Evolutionary conservation across 2,797 vertebrate species (phyloP), one percentile per base, ranked within the genome.

Genomic region (Urocyon cinereoargenteus): DNA sequence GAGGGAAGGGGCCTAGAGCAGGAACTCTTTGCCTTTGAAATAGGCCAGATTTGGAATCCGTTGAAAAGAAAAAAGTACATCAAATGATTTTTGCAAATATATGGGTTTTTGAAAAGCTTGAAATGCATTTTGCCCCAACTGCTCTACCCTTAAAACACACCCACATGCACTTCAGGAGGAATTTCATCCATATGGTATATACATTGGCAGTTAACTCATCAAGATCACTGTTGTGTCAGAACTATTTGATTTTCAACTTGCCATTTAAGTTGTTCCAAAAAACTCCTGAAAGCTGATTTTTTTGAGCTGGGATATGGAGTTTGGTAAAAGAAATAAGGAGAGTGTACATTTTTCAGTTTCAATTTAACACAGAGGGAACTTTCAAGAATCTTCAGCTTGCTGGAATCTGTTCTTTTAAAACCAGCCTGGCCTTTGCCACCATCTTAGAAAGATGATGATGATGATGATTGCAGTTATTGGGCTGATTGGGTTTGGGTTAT

Each of bases 241-340:
- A 85, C 34, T 66, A 93, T 78, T 97, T 95, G 94, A 97, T 97
- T 97, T 98, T 77, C 81, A 91, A 95, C 79, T 97, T 98, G 83
- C 86, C 92, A 97, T 97, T 97, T 97, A 96, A 94, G 77, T 96
- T 93, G 57, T 95, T 97, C 66, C 66, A 81, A 96, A 96, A 95
- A 93, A 91, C 91, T 86, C 62, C 86, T n/a, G 36, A 64, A 92
- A 81, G 36, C 45, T 93, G 90, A 86, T 96, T 97, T 96, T 94
- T 79, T 97, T 96, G 24, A 92, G 89, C 53, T 22, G 87, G 6
- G 45, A 96, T 93, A 73, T 79, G 16, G 57, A 81, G 16, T 93
- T 95, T 97, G 57, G 77, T 97, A 86, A 83, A 96, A 96, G 53
- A 55, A 91, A 90, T 86, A 82, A 85, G 91, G 73, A 90, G 26